Evolutionary conservation across 2,113 vertebrate species (phyloP).

Genomic region (Pelobates fuscus): DNA sequence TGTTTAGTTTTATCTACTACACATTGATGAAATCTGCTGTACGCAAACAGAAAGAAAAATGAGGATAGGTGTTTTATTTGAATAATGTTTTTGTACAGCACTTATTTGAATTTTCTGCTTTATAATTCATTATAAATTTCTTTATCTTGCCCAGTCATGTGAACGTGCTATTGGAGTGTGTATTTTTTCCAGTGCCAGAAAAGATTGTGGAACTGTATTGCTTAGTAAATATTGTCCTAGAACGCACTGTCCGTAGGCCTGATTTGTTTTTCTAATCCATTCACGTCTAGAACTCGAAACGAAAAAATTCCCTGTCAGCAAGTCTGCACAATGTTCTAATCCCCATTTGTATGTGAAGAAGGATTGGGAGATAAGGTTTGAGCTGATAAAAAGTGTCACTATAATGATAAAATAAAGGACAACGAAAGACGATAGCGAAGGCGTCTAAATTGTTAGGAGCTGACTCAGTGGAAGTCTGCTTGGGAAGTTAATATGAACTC

Average conservation of each 20-base stretch:
- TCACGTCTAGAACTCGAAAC: slow-evolving; percentile 17
- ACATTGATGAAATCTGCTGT: not conserved
- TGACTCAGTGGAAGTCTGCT: slow-evolving; percentile 9
- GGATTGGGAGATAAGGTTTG: slow-evolving; percentile 36
- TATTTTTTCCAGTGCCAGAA: not conserved
- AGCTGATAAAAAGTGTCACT: slow-evolving; percentile 32
- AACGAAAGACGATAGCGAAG: slow-evolving; percentile 13
- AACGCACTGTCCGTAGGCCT: slow-evolving; percentile 10
- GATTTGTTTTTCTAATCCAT: slow-evolving; percentile 33
- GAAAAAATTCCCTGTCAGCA: slow-evolving; percentile 22
- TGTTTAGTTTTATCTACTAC: not conserved
- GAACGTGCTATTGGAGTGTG: no score
- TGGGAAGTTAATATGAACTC: slow-evolving; percentile 26
- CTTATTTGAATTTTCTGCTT: not conserved
- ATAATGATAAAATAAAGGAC: slow-evolving; percentile 27
- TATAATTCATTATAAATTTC: not conserved
- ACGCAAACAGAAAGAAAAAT: not conserved
- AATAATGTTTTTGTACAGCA: not conserved
- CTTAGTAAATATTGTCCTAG: not conserved
- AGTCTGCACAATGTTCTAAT: slow-evolving; percentile 40
- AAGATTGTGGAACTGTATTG: not conserved
- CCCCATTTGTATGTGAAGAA: slow-evolving; percentile 43
- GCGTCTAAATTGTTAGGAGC: slow-evolving; percentile 32
- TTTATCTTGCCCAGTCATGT: not conserved
- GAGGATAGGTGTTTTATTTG: not conserved